Evolutionary conservation across 1,140 invertebrate species (phyloP).

Genomic region (Tetraneura akinire): DNA sequence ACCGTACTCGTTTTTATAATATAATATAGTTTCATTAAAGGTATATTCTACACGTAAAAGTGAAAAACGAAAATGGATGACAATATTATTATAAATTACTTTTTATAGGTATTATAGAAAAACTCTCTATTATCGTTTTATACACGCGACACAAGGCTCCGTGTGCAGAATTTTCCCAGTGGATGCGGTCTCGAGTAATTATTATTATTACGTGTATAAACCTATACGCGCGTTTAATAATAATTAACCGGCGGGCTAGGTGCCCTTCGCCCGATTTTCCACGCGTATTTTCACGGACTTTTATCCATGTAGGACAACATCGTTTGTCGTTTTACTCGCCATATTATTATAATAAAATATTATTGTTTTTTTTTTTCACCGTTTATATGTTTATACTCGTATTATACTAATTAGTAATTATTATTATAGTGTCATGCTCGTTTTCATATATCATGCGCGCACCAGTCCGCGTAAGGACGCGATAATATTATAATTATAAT

Average conservation of each 20-base stretch:
- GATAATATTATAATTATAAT: neutral
- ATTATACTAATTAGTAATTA: slow-evolving; percentile 31
- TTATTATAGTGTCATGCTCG: slow-evolving; percentile 46
- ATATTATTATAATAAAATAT: slow-evolving; percentile 27
- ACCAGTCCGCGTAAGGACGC: slow-evolving; percentile 22
- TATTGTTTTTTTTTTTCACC: slow-evolving; percentile 24
- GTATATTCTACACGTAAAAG: too few species aligned
- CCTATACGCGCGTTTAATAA: slow-evolving; percentile 1
- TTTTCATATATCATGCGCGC: slow-evolving; percentile 14
- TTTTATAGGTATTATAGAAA: too few species aligned
- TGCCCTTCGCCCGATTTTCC: slow-evolving; percentile 44
- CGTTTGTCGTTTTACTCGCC: slow-evolving; percentile 39
- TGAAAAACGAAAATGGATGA: too few species aligned
- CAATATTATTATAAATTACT: too few species aligned
- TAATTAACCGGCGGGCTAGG: neutral
- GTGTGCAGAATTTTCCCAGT: neutral
- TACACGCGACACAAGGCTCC: neutral
- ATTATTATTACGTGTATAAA: neutral
- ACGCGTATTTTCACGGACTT: slow-evolving; percentile 37
- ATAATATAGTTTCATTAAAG: too few species aligned
- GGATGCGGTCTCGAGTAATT: neutral
- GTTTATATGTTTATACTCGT: too few species aligned
- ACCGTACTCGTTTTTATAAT: too few species aligned
- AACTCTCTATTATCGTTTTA: too few species aligned
- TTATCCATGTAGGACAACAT: slow-evolving; percentile 50